Conservation (phyloP, 1,140 invertebrate genomes). For the Platyscapa corneri region DNA sequence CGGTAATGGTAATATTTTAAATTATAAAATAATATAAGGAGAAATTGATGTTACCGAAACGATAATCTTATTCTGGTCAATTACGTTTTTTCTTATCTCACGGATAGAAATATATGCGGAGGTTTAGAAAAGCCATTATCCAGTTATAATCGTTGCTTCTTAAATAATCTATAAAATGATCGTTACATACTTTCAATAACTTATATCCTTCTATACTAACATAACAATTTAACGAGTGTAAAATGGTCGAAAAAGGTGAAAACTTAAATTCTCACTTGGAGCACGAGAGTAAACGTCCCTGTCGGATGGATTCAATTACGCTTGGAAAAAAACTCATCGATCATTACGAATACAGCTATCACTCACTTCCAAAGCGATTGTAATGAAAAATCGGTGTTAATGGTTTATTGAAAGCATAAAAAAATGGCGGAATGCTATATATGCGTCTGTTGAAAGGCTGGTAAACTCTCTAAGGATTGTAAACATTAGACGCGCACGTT, state of each 20-base stretch:
- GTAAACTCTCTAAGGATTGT: neutral
- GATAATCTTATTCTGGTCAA: neutral
- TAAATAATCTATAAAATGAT: neutral
- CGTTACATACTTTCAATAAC: neutral
- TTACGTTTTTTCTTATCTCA: neutral
- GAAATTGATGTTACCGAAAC: neutral
- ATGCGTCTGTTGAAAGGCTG: neutral
- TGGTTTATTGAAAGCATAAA: neutral
- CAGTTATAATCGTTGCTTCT: neutral
- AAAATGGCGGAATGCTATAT: neutral
- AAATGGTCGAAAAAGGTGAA: too few species aligned
- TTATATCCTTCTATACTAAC: neutral
- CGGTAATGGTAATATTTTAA: neutral
- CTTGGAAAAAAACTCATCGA: too few species aligned
- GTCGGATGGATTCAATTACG: neutral
- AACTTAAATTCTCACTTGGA: neutral
- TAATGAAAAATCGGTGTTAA: neutral
- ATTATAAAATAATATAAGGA: neutral
- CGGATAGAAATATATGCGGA: neutral
- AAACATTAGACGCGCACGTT: neutral
- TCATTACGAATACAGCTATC: neutral
- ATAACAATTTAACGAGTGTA: too few species aligned
- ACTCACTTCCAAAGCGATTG: neutral
- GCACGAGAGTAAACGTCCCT: neutral
- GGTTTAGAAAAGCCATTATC: neutral